Percentiles rank a stretch among this genome's conserved stretches.
Conservation (phyloP, 2,888 invertebrate genomes). For the Sesamia inferens region DNA sequence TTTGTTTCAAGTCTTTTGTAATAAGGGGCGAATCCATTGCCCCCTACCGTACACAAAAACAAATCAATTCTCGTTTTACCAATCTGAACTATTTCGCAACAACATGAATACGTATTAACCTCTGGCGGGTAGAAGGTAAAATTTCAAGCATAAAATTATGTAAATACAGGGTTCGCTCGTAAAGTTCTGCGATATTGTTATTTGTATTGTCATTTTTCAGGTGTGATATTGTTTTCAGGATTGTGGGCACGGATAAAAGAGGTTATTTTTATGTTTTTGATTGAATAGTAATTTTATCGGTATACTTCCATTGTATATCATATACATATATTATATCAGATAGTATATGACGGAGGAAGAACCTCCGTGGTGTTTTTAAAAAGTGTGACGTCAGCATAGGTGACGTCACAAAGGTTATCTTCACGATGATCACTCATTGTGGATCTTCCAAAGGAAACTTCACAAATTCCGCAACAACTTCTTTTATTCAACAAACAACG, state of each 20-base stretch:
- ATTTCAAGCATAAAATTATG: constrained; percentile 49
- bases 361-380: no score
- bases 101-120: constrained; percentile 44
- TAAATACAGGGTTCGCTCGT: constrained; percentile 48
- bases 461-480: no score
- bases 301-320: no score
- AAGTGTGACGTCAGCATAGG: no score
- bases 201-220: constrained; percentile 43
- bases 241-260: neutral
- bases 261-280: neutral
- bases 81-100: constrained; percentile 33
- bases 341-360: no score
- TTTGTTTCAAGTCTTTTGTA: no score
- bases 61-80: constrained; percentile 15
- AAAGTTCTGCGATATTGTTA: constrained; percentile 58
- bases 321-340: no score
- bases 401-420: no score
- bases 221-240: constrained; percentile 19
- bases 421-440: no score
- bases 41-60: neutral
- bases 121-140: constrained; percentile 32
- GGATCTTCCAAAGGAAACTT: no score
- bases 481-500: no score
- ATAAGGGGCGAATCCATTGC: neutral
- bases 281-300: neutral